Percentiles rank a stretch among this genome's conserved stretches.
These are phyloP conservation scores for Hyposmocoma kahamanoa DNA, from an alignment of 1,140 invertebrate species.

Conservation along the genomic window DNA sequence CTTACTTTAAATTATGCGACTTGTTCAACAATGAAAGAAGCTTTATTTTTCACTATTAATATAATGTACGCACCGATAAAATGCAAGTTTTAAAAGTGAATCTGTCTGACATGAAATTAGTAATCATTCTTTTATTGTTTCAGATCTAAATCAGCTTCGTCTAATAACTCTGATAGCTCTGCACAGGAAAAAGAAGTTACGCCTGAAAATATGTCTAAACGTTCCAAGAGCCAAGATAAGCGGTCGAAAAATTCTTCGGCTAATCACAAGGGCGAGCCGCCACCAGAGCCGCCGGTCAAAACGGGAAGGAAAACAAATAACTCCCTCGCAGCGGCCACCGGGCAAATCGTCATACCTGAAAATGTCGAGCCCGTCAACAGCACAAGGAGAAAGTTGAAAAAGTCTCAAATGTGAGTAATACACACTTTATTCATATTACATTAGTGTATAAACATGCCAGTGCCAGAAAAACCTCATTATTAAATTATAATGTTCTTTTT, in stretches of 20 bases:
- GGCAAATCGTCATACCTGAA: conserved; percentile 85
- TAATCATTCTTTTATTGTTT: not conserved
- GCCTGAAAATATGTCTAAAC: conserved; percentile 44
- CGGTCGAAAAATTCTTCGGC: conserved; percentile 53
- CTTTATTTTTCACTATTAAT: too few species aligned
- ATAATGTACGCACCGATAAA: too few species aligned
- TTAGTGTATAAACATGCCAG: too few species aligned
- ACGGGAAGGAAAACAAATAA: conserved; percentile 90
- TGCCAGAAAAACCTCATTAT: too few species aligned
- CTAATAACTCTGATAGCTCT: conserved; percentile 41
- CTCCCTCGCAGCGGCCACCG: conserved; percentile 87
- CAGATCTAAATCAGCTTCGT: conserved; percentile 39
- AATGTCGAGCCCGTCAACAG: conserved; percentile 56
- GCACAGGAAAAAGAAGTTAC: conserved; percentile 44
- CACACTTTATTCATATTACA: not conserved
- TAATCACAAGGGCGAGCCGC: conserved; percentile 62
- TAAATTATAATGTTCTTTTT: not conserved
- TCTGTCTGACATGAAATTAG: too few species aligned
- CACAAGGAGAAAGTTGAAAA: conserved; percentile 77
- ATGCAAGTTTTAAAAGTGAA: too few species aligned
- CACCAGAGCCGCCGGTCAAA: conserved; percentile 68
- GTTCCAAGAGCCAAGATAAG: conserved; percentile 35
- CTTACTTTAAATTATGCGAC: too few species aligned
- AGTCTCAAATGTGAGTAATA: conserved; percentile 78
- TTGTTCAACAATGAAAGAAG: too few species aligned